Evolutionary conservation across 23 tunicate genomes (phyloP).

Genomic region (Ascidia mentula): DNA sequence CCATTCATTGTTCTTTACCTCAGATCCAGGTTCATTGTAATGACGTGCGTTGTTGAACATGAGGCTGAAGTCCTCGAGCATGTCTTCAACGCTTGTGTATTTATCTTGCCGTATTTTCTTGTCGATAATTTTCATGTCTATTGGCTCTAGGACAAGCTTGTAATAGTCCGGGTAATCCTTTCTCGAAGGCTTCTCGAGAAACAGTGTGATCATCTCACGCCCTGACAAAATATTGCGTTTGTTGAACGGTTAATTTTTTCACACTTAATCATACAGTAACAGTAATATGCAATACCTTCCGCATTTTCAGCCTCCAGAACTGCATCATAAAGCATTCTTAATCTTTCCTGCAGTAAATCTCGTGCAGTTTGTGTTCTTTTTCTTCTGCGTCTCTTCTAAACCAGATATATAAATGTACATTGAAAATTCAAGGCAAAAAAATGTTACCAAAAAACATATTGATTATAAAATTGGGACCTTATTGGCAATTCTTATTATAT

Average conservation of each 20-base stretch:
- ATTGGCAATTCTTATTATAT: too few relatives aligned
- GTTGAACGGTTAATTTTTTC: too few relatives aligned
- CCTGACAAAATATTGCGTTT: slow-evolving; percentile 44
- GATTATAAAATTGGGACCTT: too few relatives aligned
- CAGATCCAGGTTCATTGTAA: slow-evolving; percentile 96
- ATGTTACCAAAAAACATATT: too few relatives aligned
- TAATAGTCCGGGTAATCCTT: slow-evolving; percentile 96
- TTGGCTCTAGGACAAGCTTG: slow-evolving; percentile 92
- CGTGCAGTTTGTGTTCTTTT: neutral
- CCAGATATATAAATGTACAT: too few relatives aligned
- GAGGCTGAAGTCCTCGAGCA: slow-evolving; percentile 78
- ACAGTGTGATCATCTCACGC: slow-evolving; percentile 68
- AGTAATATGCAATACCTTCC: slow-evolving; percentile 13
- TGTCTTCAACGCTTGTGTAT: slow-evolving; percentile 46
- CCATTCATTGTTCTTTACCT: slow-evolving; percentile 27
- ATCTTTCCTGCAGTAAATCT: slow-evolving; percentile 26
- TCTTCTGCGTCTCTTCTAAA: slow-evolving; percentile 9
- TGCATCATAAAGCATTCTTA: slow-evolving; percentile 48
- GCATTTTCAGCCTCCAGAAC: slow-evolving; percentile 60
- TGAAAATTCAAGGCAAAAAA: too few relatives aligned
- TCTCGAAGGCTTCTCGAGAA: slow-evolving; percentile 90
- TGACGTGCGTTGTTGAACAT: slow-evolving; percentile 98
- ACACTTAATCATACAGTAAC: too few relatives aligned
- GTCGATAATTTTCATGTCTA: slow-evolving; percentile 89
- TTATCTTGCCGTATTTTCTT: slow-evolving; percentile 78